phyloP scores from a whole-genome alignment of 1,140 invertebrate species.

The Gerris buenoi region DNA sequence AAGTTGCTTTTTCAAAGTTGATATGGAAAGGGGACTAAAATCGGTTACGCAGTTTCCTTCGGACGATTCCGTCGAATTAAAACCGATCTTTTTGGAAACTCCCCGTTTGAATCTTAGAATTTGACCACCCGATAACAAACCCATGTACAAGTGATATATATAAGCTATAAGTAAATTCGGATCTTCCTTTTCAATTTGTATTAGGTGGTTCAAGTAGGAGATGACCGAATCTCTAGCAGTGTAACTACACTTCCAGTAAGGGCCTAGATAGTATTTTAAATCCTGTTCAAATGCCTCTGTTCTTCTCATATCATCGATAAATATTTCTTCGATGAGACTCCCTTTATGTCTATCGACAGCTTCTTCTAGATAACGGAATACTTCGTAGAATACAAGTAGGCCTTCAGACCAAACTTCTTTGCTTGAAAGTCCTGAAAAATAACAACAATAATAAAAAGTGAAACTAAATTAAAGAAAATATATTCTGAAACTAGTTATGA shows the following conservation, averaged over 20 bases:
- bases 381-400: conserved; percentile 60
- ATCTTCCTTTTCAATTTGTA: conserved; percentile 45
- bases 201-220: conserved; percentile 51
- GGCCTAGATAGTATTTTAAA: conserved; percentile 49
- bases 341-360: conserved; percentile 37
- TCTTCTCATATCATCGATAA: conserved; percentile 38
- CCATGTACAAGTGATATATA: conserved; percentile 69
- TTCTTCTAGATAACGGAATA: conserved; percentile 57
- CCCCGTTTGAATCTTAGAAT: conserved; percentile 43
- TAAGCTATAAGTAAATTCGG: conserved; percentile 55
- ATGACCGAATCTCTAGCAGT: conserved; percentile 36
- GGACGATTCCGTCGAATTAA: conserved; percentile 3
- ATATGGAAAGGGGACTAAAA: conserved; percentile 41
- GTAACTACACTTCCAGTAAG: conserved; percentile 44
- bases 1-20: conserved; percentile 46
- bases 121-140: conserved; percentile 53
- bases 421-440: background rate
- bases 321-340: conserved; percentile 33
- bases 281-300: conserved; percentile 57
- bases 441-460: too few species aligned
- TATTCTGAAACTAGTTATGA: too few species aligned
- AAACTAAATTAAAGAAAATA: too few species aligned
- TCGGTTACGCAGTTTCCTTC: conserved; percentile 42
- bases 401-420: conserved; percentile 57
- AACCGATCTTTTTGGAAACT: conserved; percentile 30